Base-by-base conservation (phyloP, 2,797 vertebrate genomes). In the Parauchenoglanis ngamensis region DNA sequence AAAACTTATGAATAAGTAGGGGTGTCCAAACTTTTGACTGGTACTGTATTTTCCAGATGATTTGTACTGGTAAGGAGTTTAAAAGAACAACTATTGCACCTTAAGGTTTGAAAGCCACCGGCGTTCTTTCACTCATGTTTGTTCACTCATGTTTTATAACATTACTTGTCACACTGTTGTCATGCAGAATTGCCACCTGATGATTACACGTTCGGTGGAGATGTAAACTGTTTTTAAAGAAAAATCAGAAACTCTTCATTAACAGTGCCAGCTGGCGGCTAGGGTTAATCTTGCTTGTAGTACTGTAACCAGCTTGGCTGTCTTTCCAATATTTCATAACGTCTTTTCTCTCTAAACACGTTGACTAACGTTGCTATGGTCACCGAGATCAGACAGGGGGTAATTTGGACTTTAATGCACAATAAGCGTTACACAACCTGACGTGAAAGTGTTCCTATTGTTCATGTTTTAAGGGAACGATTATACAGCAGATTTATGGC, bases 401-500 rank as follows among this genome's bases (percentile, higher is more conserved):
- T 52, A 65, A 49, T 83, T 83, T 67, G 61, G 31, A 35, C 79
- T 76, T 87, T 40, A 76, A 44, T 61, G 79, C 25, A 31, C 70
- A 83, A 44, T 44, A n/a, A 83, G 59, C 25, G 54, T 87, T 87
- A 67, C 81, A 83, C 80, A 77, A 87, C 57, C 59, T 44, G 76
- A 83, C 54, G 80, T 82, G 19, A 77, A 67, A 77, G 49, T 54
- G 49, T 67, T 78, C 44, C 70, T 73, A 87, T 83, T 84, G 81
- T 84, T 84, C 81, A 2, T 12, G 31, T 68, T 87, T 87, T 77
- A 84, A 87, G 46, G 63, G 46, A 56, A 77, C 13, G 7, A 76
- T 87, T 87, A 87, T 49, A 80, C 59, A 67, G 52, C 31, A 76
- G 81, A 65, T 87, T 87, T 87, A 87, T 76, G 28, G 72, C 40